Conservation (phyloP, 2,888 invertebrate species). For the Bibio marci region DNA sequence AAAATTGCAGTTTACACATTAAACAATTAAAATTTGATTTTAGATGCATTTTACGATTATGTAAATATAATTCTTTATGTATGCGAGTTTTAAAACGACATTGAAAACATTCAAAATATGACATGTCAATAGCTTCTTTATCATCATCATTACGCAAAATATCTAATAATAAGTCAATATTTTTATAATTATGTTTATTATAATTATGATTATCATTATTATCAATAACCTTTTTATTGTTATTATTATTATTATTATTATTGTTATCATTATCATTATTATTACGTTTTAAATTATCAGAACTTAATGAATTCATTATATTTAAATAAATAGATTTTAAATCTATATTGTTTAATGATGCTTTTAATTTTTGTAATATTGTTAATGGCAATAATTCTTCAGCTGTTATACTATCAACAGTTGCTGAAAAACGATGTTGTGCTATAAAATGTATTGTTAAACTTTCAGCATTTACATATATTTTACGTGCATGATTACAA, state of each 20-base stretch:
- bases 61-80: conserved; percentile 72
- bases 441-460: conserved; percentile 62
- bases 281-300: too few species aligned
- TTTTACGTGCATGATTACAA: conserved; percentile 71
- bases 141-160: too few species aligned
- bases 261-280: too few species aligned
- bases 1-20: conserved; percentile 77
- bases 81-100: conserved; percentile 60
- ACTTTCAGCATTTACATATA: conserved; percentile 69
- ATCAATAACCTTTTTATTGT: background rate
- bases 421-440: conserved; percentile 63
- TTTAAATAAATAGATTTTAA: conserved; percentile 52
- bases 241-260: too few species aligned
- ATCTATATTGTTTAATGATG: conserved; percentile 38
- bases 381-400: conserved; percentile 54
- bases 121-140: too few species aligned
- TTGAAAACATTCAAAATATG: conserved; percentile 64
- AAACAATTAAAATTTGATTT: conserved; percentile 66
- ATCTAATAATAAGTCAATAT: too few species aligned
- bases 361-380: conserved; percentile 48
- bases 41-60: conserved; percentile 74
- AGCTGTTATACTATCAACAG: conserved; percentile 59
- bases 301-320: conserved; percentile 33
- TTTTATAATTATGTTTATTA: too few species aligned
- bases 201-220: conserved; percentile 48